Percentiles rank a stretch among this genome's conserved stretches.
These are phyloP conservation scores for Pachypanchax playfairii DNA, from an alignment of 2,113 vertebrate genomes.

Conservation along the genomic window DNA sequence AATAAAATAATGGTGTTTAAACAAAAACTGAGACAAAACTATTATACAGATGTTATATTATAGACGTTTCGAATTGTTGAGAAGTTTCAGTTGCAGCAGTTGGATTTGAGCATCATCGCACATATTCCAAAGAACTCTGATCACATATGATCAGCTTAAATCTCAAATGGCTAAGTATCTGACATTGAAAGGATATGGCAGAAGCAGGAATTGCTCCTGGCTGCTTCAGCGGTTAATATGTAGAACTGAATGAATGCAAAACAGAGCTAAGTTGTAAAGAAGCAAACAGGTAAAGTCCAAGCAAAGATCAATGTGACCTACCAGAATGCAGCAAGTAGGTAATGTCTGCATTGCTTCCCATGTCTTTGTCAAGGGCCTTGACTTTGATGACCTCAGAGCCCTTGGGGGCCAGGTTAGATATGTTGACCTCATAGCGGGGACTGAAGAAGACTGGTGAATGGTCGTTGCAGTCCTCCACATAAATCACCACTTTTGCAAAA, in stretches of 20 bases:
- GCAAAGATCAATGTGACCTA: conserved; percentile 51
- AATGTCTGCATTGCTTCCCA: conserved; percentile 88
- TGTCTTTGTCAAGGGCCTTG: conserved; percentile 88
- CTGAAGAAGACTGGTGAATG: conserved; percentile 87
- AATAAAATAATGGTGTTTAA: neutral
- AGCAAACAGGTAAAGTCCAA: conserved; percentile 4
- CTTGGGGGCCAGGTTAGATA: conserved; percentile 75
- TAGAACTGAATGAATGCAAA: conserved; percentile 15
- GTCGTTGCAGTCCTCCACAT: conserved; percentile 88
- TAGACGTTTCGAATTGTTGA: no score
- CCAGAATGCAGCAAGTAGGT: conserved; percentile 90
- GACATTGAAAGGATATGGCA: neutral
- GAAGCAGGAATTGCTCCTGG: no score
- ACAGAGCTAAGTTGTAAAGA: neutral
- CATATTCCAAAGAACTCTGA: conserved; percentile 2
- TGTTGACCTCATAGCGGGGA: conserved; percentile 80
- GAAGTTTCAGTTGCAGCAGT: neutral
- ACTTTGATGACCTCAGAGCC: conserved; percentile 87
- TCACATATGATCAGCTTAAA: conserved; percentile 13
- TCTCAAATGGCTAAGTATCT: neutral
- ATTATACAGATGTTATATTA: conserved; percentile 5
- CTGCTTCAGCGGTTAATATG: neutral
- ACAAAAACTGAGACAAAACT: neutral
- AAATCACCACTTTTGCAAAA: conserved; percentile 86
- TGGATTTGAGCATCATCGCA: neutral